Conservation (phyloP, 1,140 invertebrate genomes). For the Platyscapa corneri region DNA sequence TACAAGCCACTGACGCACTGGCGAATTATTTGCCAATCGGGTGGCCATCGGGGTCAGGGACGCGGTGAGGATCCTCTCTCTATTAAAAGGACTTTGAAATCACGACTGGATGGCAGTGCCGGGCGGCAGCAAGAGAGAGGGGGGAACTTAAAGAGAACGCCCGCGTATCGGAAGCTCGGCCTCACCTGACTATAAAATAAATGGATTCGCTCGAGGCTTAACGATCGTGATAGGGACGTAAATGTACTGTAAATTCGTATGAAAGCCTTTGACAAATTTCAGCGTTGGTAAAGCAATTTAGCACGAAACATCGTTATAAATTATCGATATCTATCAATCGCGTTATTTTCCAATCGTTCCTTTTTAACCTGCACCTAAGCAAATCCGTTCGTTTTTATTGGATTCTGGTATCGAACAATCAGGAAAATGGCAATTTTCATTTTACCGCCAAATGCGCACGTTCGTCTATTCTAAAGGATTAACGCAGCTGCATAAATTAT, state of each 20-base stretch:
- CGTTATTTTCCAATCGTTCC: neutral
- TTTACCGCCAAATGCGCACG: neutral
- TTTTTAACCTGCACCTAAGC: too few species aligned
- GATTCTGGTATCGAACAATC: neutral
- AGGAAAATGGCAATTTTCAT: neutral
- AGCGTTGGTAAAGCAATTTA: too few species aligned
- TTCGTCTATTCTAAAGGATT: too few species aligned
- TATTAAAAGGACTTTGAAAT: neutral
- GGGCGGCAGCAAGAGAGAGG: neutral
- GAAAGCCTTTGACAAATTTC: neutral
- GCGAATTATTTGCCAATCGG: neutral
- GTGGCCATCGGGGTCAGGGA: neutral
- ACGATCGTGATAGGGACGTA: too few species aligned
- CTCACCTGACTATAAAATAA: too few species aligned
- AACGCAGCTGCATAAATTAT: neutral
- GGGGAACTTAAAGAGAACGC: neutral
- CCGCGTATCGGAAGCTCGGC: neutral
- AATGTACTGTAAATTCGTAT: neutral
- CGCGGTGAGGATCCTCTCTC: neutral
- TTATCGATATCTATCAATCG: neutral
- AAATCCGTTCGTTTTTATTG: neutral
- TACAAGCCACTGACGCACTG: neutral
- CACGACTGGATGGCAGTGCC: too few species aligned
- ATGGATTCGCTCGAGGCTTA: neutral
- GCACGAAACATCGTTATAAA: neutral